Evolutionary conservation across 35 echinoderm and acorn worm genomes (phyloP), one percentile per base, ranked within the genome.

Genomic region (Heliocidaris tuberculata): DNA sequence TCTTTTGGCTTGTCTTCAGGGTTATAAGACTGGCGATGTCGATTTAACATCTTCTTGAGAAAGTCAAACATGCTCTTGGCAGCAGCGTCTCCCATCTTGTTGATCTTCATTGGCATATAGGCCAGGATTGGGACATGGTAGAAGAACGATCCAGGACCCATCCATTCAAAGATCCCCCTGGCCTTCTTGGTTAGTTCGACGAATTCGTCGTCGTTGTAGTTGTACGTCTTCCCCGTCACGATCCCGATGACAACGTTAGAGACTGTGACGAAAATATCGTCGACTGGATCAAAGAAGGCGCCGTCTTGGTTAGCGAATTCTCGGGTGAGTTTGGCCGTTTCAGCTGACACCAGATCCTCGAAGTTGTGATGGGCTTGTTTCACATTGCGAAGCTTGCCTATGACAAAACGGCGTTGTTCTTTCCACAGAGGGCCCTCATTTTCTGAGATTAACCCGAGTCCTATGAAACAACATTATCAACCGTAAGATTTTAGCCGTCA

Each of bases 151-250:
- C 47, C 90, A 9, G 49, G 47, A 30, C 90, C 90, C 90, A 92
- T 92, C 42, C 49, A 92, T 2, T 92, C 90, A 29, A 92, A 92
- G 47, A 92, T 47, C 9, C 24, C 24, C 42, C 10, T 19, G 47
- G 17, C 90, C 8, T 13, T 30, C 29, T 54, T 92, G 47, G 90
- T 50, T 13, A 92, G 5, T 3, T 56, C 50, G n/a, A 92, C n/a
- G 90, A 92, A 92, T 47, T 92, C 90, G 11, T 48, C n/a, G 49
- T 92, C 90, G 49, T 92, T 27, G 49, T 92, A 92, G 49, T 92
- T 11, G 48, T 92, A 92, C 15, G 50, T 92, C 90, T 92, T 92
- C 27, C 90, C 90, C 15, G 49, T 54, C 15, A 92, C 24, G 17
- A 92, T 92, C 5, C 49, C 10, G 48, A n/a, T 92, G 90, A 30